Conservation (phyloP, 2,113 vertebrate genomes). For the Eupsittula cactorum region DNA sequence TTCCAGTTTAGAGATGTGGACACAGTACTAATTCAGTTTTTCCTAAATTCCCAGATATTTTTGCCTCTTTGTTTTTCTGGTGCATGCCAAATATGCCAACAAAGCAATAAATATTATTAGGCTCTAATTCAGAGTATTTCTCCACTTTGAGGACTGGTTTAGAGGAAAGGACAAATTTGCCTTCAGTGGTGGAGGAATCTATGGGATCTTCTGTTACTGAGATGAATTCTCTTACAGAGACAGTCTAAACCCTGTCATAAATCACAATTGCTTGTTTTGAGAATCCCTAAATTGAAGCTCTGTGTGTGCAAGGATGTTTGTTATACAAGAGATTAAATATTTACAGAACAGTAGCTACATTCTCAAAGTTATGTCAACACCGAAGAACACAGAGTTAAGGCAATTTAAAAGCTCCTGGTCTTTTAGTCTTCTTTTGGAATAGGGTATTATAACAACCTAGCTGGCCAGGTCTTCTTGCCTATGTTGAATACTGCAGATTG, state of each 20-base stretch:
- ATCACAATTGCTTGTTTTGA: background rate
- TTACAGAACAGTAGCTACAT: background rate
- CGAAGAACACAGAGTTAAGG: background rate
- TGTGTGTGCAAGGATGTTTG: background rate
- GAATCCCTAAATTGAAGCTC: background rate
- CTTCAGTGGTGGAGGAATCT: background rate
- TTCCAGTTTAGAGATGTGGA: background rate
- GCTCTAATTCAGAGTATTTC: background rate
- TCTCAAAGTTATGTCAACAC: background rate
- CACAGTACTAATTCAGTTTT: accelerated
- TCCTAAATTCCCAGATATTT: background rate
- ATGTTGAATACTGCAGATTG: background rate
- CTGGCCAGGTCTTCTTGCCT: background rate
- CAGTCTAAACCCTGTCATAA: background rate
- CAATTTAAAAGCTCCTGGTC: background rate
- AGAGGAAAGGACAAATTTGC: background rate
- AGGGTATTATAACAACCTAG: background rate
- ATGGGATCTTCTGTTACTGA: background rate
- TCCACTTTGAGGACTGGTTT: background rate
- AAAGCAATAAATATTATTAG: background rate
- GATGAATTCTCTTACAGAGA: background rate
- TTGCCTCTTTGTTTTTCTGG: background rate
- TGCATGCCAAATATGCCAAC: background rate
- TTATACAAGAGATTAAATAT: background rate
- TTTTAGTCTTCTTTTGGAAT: background rate